phyloP scores from a whole-genome alignment of 2,113 vertebrate genomes.

The Vulpes ferrilata region DNA sequence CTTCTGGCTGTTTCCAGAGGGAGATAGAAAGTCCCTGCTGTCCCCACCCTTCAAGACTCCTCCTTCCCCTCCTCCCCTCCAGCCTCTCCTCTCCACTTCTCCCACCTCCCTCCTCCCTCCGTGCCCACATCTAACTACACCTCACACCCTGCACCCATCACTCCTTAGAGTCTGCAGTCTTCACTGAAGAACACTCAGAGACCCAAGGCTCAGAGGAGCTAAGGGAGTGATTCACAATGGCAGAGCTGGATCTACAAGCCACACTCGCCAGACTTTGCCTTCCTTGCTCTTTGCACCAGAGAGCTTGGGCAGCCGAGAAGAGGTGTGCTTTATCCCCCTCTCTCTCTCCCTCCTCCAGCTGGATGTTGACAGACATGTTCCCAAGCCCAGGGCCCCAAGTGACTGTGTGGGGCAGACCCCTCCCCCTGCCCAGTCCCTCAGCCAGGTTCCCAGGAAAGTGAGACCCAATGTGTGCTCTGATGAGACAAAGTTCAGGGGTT shows the following conservation, averaged over 20 bases:
- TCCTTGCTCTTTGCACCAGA: not conserved
- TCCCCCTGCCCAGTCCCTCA: rapidly evolving
- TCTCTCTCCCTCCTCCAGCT: not conserved
- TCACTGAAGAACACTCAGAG: not conserved
- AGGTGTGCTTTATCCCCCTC: not conserved
- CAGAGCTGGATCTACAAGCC: not conserved
- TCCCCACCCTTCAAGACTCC: not conserved
- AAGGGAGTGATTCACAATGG: not conserved
- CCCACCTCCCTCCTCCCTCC: no score
- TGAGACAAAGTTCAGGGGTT: not conserved
- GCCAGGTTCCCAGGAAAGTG: not conserved
- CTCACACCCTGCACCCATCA: not conserved
- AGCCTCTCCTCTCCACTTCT: not conserved
- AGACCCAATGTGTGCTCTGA: not conserved
- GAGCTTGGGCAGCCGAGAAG: not conserved
- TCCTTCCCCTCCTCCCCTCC: not conserved
- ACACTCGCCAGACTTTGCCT: rapidly evolving
- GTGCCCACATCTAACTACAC: not conserved
- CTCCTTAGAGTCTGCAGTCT: not conserved
- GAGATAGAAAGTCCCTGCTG: not conserved
- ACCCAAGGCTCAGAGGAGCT: not conserved
- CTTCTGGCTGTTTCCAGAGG: not conserved
- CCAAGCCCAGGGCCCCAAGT: not conserved
- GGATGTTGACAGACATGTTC: not conserved
- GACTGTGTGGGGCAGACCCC: not conserved